phyloP scores from a whole-genome alignment of 2,797 vertebrate genomes.

The Danio aesculapii region DNA sequence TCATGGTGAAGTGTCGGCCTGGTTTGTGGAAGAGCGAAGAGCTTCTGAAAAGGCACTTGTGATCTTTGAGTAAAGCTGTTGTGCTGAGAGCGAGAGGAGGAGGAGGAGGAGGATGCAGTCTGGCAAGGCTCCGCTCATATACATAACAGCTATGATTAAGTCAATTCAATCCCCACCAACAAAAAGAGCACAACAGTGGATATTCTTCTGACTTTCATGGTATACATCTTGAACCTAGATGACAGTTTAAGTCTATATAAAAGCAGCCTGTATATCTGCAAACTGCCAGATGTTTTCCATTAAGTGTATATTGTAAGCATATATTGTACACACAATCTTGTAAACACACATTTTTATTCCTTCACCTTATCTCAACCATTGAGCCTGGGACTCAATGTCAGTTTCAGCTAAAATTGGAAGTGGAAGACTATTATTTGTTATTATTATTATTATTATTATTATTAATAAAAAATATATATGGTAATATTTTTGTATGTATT shows the following conservation, averaged over 20 bases:
- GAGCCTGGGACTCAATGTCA: conserved; percentile 65
- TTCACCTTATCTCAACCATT: not conserved
- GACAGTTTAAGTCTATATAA: not conserved
- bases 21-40: conserved; percentile 39
- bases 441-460: too few relatives aligned
- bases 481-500: too few relatives aligned
- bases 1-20: conserved; percentile 18
- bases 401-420: conserved; percentile 57
- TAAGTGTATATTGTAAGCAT: not conserved
- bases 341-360: not conserved
- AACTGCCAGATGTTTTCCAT: not conserved
- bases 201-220: conserved; percentile 43
- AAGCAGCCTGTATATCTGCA: not conserved
- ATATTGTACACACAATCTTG: too few relatives aligned
- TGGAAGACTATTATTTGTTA: conserved; percentile 62
- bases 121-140: conserved; percentile 41
- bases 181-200: conserved; percentile 48
- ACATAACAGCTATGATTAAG: conserved; percentile 57
- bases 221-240: conserved; percentile 23
- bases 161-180: conserved; percentile 48
- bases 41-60: conserved; percentile 45
- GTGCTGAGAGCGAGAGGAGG: conserved; percentile 40
- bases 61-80: conserved; percentile 45
- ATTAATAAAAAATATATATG: too few relatives aligned
- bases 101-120: conserved; percentile 34